Base-by-base conservation (phyloP, 1,140 invertebrate species). In the Holotrichia oblita region DNA sequence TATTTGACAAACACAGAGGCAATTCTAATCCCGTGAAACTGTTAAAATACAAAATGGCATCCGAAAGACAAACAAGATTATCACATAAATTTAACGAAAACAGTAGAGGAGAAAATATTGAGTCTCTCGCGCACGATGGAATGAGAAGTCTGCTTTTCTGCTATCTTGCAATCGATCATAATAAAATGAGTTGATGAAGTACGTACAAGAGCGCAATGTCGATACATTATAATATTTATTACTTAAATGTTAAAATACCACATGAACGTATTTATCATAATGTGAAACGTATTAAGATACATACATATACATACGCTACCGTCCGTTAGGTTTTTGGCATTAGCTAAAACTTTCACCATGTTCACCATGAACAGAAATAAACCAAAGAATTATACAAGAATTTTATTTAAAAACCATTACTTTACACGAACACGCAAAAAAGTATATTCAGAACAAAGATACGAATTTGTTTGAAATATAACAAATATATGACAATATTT, bases 81-180 rank as follows among this genome's bases (percentile, higher is more conserved):
- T 69, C 61, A 69, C 61, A 69, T 69, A 69, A 69, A 69, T 69
- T 69, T 69, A 69, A 69, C 61, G 61, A 69, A 69, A 69, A 69
- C 61, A 69, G 8, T 22, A 22, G 22, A 69, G 61, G 22, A 22
- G 61, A 69, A 69, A 69, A 69, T 69, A 69, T 69, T 69, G 61
- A 55, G 22, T 27, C 22, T 22, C 22, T 9, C 17, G 22, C 20
- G 27, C 12, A 34, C 20, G 61, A 69, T 69, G 22, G 27, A 12
- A 22, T n/a, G 61, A 34, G 22, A 69, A 14, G 24, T 20, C 12
- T 61, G 14, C 59, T 17, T 2, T 22, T 69, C 3, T 7, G 61
- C n/a, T 27, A 69, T 69, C 61, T 0, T 7, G 61, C n/a, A 69
- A 69, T 69, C 61, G 61, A 69, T 69, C 61, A 69, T 69, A 69